These are phyloP conservation scores for Pseudanteris insignis DNA, from an alignment of 2,888 invertebrate species.

Conservation along the genomic window DNA sequence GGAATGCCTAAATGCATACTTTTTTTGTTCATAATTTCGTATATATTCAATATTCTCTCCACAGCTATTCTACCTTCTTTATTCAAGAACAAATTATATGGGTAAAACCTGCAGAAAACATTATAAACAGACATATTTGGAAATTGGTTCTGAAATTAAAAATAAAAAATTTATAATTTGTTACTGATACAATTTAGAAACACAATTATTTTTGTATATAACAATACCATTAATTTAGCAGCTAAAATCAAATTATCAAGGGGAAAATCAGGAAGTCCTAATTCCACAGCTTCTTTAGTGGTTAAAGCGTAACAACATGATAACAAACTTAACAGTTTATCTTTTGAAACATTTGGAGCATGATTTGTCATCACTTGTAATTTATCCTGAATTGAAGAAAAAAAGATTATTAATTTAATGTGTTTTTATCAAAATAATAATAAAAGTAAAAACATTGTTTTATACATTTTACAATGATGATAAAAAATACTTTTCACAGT, in stretches of 20 bases:
- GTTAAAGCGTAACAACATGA: slow-evolving; percentile 80
- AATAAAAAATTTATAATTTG: background rate
- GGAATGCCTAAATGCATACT: background rate
- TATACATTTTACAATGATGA: too few relatives aligned
- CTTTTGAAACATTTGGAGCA: slow-evolving; percentile 69
- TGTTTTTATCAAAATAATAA: too few relatives aligned
- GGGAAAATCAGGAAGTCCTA: slow-evolving; percentile 91
- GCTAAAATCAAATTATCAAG: slow-evolving; percentile 79
- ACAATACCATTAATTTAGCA: slow-evolving; percentile 73
- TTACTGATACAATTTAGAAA: background rate
- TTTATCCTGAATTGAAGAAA: slow-evolving; percentile 74
- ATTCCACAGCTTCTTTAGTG: slow-evolving; percentile 75
- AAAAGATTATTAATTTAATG: too few relatives aligned
- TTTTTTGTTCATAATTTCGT: slow-evolving; percentile 61
- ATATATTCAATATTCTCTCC: slow-evolving; percentile 74
- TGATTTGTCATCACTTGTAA: slow-evolving; percentile 66
- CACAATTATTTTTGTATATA: background rate
- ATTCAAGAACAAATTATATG: slow-evolving; percentile 81
- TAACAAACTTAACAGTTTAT: slow-evolving; percentile 68
- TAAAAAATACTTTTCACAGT: too few relatives aligned
- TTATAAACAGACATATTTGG: slow-evolving; percentile 75
- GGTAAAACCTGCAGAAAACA: slow-evolving; percentile 82
- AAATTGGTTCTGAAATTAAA: slow-evolving; percentile 73
- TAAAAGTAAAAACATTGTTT: too few relatives aligned
- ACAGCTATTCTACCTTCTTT: slow-evolving; percentile 80